Percentiles rank a stretch among this genome's conserved stretches.
phyloP scores from a whole-genome alignment of 2,113 vertebrate genomes.

The Seriola quinqueradiata region DNA sequence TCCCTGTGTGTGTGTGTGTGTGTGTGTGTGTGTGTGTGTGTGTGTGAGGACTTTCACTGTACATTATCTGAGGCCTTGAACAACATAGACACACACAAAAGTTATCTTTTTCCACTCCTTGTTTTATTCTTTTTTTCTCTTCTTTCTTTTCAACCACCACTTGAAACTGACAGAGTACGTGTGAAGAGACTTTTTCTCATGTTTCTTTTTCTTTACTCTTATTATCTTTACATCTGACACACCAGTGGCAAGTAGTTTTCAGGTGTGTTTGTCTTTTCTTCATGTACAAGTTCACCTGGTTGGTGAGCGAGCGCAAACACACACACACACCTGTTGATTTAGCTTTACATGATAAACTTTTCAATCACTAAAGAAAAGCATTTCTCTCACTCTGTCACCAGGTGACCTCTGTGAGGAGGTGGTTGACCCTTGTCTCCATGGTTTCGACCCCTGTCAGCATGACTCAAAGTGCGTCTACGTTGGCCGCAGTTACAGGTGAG shows the following conservation, averaged over 20 bases:
- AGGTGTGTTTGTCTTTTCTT: background rate
- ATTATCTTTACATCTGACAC: background rate
- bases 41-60: background rate
- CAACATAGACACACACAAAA: slow-evolving; percentile 27
- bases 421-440: slow-evolving; percentile 89
- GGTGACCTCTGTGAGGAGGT: slow-evolving; percentile 97
- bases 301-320: background rate
- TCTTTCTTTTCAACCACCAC: background rate
- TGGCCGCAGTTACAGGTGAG: slow-evolving; percentile 90
- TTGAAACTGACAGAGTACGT: slow-evolving; percentile 28
- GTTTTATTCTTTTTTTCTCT: background rate
- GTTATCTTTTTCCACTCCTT: slow-evolving; percentile 7
- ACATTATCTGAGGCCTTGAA: slow-evolving; percentile 40
- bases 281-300: background rate
- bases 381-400: slow-evolving; percentile 64
- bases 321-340: background rate
- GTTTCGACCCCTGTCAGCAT: slow-evolving; percentile 91
- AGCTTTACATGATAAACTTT: background rate
- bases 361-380: background rate
- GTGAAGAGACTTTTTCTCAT: slow-evolving; percentile 35
- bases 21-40: no score
- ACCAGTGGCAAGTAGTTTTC: background rate
- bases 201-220: background rate
- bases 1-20: background rate
- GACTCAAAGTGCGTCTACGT: slow-evolving; percentile 92